Evolutionary conservation across 2,888 invertebrate species (phyloP), one percentile per base, ranked within the genome.

Genomic region (Thysanoteuthis rhombus): DNA sequence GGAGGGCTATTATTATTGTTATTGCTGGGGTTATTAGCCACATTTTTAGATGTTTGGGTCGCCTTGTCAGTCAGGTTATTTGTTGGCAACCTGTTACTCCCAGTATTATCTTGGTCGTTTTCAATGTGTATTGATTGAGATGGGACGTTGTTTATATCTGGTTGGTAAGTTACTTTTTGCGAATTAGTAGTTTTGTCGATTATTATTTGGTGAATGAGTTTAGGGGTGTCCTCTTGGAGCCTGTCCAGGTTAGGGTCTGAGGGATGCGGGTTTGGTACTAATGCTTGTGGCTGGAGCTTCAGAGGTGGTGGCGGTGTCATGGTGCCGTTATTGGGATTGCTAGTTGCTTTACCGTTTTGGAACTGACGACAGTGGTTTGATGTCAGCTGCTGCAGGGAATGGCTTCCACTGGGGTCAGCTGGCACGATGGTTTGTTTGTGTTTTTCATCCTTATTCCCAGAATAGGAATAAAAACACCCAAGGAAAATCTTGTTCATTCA

Each of bases 141-240:
- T n/a, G 16, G 19, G n/a, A n/a, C n/a, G 12, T n/a, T n/a, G 45
- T 40, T 40, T 16, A 32, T 32, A 45, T 39, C 45, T 40, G 40
- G 10, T 38, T 45, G 40, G 40, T 92, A 45, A 28, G 5, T 45
- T 32, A 25, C n/a, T 12, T n/a, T 92, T 4, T 40, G 32, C 4
- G 42, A 10, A 42, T 92, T 45, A n/a, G 92, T n/a, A 92, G 92
- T 45, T 92, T 92, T 92, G n/a, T 92, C 42, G 32, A 45, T 25
- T 4, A 92, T 42, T 92, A 92, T 92, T 32, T 92, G 92, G 39
- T 45, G 40, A 42, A 92, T 92, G 28, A 40, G 40, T n/a, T 92
- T 92, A 28, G 92, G 92, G 36, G 92, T 92, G 22, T 92, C 92
- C 45, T 92, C 42, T 45, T 92, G 45, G n/a, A 92, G 45, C 45